A percentile compares a stretch with the other conserved stretches of the same genome.
Conservation (phyloP, 2,113 vertebrate genomes). For the Oxygymnocypris stewartii region DNA sequence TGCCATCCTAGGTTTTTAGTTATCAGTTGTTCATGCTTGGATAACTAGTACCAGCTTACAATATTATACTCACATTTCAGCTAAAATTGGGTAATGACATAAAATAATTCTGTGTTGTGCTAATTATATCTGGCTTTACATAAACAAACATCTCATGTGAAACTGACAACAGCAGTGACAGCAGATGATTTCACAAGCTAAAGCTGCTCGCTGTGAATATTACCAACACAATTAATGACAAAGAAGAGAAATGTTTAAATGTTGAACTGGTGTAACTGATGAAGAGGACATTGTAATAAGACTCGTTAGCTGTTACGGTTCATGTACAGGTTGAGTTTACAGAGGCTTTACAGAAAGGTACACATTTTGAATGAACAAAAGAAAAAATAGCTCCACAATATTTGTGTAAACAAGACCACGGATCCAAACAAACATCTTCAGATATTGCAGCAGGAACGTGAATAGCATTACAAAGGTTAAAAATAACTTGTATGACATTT, state of each 20-base stretch:
- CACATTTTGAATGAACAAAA: not conserved
- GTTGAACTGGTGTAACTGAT: not conserved
- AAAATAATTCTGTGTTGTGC: not conserved
- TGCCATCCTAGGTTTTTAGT: too few species aligned
- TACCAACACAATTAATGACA: not conserved
- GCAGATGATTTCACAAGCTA: not conserved
- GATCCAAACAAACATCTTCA: constrained; percentile 3
- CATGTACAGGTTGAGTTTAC: not conserved
- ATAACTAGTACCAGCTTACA: not conserved
- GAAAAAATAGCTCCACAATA: not conserved
- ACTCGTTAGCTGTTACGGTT: not conserved
- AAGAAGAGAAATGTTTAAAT: not conserved
- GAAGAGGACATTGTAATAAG: not conserved
- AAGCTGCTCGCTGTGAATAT: not conserved
- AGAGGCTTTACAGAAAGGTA: not conserved
- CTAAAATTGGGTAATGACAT: not conserved
- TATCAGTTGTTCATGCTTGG: too few species aligned
- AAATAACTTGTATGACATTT: constrained; percentile 4
- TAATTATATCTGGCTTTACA: not conserved
- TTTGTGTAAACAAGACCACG: not conserved
- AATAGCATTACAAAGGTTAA: not conserved
- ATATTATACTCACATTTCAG: not conserved
- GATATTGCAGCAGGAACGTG: not conserved
- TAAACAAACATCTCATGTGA: not conserved
- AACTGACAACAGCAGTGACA: not conserved